Evolutionary conservation across 1,140 invertebrate genomes (phyloP), one percentile per base, ranked within the genome.

Genomic region (Pentalonia nigronervosa): DNA sequence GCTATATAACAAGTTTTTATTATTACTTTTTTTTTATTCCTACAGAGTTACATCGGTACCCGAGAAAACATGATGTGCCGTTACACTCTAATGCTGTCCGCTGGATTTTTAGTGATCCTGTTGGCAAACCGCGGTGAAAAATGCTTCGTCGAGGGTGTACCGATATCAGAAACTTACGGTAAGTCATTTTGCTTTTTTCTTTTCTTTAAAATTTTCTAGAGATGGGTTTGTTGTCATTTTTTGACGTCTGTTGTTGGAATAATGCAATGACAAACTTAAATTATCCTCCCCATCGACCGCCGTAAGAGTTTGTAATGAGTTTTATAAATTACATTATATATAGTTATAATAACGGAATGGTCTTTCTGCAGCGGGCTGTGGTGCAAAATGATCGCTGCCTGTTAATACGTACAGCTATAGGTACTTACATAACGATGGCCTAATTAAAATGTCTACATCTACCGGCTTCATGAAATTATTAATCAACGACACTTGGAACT

Each of bases 91-190:
- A 56, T 93, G 21, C 81, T 93, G 7, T 93, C 36, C 7, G 25
- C 48, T 0, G 25, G 91, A 36, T 25, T 41, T 45, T 21, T 93
- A 50, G 25, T 56, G 81, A 34, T 93, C 21, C 48, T 86, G 48
- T 93, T 84, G 81, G 76, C 91, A 11, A 86, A 86, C 34, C 76
- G 48, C 9, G 91, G 34, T 21, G 76, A 93, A 41, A 93, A 93
- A 93, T 93, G 81, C 86, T 93, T 53, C 8, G 91, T 50, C 14
- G 17, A 86, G 34, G 76, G 91, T 23, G 14, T 84, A n/a, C 91
- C 91, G 81, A 93, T 93, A 83, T 93, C 91, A 23, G 81, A 86
- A 53, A 93, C 81, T 93, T 84, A 86, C 25, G 81, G 91, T 93
- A 30, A 93, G 91, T 53, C 34, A 41, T 50, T 23, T 53, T 41